phyloP scores from a whole-genome alignment of 2,888 invertebrate genomes.

The Dysmachus trigonus region DNA sequence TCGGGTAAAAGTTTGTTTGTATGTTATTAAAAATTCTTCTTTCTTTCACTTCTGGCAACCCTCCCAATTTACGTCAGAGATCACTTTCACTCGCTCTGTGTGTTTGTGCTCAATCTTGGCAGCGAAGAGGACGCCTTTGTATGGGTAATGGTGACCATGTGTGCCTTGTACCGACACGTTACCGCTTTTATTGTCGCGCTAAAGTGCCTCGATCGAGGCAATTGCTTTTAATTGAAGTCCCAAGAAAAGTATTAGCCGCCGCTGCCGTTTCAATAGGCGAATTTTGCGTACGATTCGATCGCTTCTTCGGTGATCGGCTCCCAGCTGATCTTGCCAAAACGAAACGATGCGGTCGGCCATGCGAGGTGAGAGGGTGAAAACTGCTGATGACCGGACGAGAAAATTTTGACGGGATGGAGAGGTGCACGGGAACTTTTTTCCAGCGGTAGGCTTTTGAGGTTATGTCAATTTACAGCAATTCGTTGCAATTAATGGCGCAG shows the following conservation, averaged over 20 bases:
- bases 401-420: background rate
- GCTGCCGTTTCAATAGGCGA: background rate
- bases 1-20: too few relatives aligned
- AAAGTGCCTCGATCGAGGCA: conserved; percentile 28
- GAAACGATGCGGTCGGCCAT: background rate
- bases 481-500: background rate
- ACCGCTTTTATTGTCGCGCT: conserved; percentile 11
- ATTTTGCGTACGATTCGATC: conserved; percentile 7
- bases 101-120: background rate
- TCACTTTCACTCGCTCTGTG: background rate
- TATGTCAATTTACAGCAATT: conserved; percentile 6
- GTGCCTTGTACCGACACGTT: background rate
- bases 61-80: background rate
- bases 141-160: background rate
- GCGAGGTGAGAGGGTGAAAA: background rate
- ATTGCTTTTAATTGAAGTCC: conserved; percentile 30
- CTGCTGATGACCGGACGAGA: conserved; percentile 9
- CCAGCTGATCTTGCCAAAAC: background rate
- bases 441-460: background rate
- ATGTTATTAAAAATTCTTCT: background rate
- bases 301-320: background rate
- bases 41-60: background rate
- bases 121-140: background rate
- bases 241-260: background rate
- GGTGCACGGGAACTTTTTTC: background rate